Evolutionary conservation across 2,797 vertebrate genomes (phyloP).

Genomic region (Schizopygopsis pylzovi): DNA sequence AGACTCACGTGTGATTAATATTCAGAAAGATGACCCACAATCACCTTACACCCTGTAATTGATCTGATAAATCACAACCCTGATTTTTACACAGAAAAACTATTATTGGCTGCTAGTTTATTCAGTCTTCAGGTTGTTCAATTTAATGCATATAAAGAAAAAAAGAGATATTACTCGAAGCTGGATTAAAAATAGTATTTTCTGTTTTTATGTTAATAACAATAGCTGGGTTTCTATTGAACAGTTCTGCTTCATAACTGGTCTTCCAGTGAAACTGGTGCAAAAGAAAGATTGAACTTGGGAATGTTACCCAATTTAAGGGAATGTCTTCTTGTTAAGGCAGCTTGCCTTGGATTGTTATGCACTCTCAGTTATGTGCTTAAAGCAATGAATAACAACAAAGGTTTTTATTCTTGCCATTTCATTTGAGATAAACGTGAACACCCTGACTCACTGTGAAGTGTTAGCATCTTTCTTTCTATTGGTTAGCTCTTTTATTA

Average conservation of each 20-base stretch:
- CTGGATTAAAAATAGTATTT: not conserved
- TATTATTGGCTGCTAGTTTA: not conserved
- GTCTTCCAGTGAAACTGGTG: not conserved
- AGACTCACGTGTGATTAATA: conserved; percentile 35
- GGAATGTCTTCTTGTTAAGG: not conserved
- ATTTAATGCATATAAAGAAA: not conserved
- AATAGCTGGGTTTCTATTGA: not conserved
- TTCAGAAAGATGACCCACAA: conserved; percentile 23
- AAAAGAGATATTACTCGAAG: not conserved
- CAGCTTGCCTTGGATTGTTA: not conserved
- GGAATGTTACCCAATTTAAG: not conserved
- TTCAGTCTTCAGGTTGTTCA: not conserved
- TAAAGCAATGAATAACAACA: not conserved
- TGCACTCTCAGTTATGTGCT: not conserved
- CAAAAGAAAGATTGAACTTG: conserved; percentile 9
- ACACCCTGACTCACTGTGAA: not conserved
- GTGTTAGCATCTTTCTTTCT: not conserved
- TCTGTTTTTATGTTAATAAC: not conserved
- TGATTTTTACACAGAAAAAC: not conserved
- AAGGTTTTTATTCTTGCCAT: not conserved
- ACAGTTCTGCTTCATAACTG: not conserved
- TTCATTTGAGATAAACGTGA: not conserved
- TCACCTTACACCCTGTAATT: conserved; percentile 7
- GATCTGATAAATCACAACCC: not conserved
- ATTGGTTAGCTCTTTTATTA: not conserved